Conservation (phyloP, 2,888 invertebrate genomes). For the Tetranychus truncatus region DNA sequence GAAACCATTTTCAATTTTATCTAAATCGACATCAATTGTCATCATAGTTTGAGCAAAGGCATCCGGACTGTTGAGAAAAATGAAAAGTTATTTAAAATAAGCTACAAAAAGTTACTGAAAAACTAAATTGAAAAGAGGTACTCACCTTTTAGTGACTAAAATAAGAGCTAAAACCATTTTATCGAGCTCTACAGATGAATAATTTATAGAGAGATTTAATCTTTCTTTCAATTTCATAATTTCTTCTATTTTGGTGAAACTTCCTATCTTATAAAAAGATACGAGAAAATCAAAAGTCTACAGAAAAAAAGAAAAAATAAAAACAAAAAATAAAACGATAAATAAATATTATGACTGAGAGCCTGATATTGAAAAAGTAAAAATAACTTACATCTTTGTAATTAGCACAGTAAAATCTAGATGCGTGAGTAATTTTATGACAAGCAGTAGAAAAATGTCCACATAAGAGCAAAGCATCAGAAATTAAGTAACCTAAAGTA, state of each 20-base stretch:
- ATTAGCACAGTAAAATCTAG: conserved; percentile 69
- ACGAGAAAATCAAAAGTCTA: conserved; percentile 76
- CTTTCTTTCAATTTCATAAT: conserved; percentile 64
- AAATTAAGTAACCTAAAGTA: conserved; percentile 52
- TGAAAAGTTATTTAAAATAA: conserved; percentile 15
- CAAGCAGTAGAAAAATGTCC: neutral
- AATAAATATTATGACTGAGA: conserved; percentile 70
- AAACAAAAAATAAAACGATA: conserved; percentile 49
- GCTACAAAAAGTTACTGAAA: conserved; percentile 12
- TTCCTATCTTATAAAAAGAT: conserved; percentile 79
- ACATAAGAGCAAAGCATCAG: conserved; percentile 3
- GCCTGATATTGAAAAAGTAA: conserved; percentile 28
- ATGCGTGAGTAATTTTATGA: conserved; percentile 26
- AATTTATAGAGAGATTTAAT: conserved; percentile 61
- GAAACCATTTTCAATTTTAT: conserved; percentile 44
- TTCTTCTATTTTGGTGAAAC: conserved; percentile 65
- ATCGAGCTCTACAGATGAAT: conserved; percentile 46
- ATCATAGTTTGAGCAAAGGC: conserved; percentile 38
- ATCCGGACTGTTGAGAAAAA: conserved; percentile 30
- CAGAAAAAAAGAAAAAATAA: conserved; percentile 28
- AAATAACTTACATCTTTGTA: conserved; percentile 55
- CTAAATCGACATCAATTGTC: conserved; percentile 43
- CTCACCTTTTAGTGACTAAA: conserved; percentile 35
- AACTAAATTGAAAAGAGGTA: neutral
- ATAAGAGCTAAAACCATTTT: conserved; percentile 50